phyloP scores from a whole-genome alignment of 2,113 vertebrate species.

The Leucosticte australis region DNA sequence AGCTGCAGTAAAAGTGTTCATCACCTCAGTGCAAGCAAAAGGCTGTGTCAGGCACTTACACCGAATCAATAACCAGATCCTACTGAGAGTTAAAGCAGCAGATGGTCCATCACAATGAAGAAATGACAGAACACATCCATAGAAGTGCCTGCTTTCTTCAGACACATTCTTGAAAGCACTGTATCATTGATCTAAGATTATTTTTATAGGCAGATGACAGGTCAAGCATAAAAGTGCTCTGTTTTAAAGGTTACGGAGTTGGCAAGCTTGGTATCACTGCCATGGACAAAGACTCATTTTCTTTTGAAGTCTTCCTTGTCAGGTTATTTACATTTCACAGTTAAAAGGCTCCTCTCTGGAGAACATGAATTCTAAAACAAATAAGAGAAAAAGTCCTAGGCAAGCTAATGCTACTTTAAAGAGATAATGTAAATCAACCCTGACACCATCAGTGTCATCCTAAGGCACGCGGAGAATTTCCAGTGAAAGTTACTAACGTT shows the following conservation, averaged over 20 bases:
- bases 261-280: slow-evolving; percentile 35
- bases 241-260: slow-evolving; percentile 50
- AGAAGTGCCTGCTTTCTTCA: slow-evolving; percentile 32
- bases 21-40: neutral
- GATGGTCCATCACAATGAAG: neutral
- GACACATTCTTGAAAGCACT: slow-evolving; percentile 49
- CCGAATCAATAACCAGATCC: slow-evolving; percentile 18
- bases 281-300: neutral
- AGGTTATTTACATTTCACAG: slow-evolving; percentile 52
- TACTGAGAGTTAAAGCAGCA: slow-evolving; percentile 9
- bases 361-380: slow-evolving; percentile 43
- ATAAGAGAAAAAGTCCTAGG: neutral
- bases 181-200: slow-evolving; percentile 36
- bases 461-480: slow-evolving; percentile 22
- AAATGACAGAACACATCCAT: neutral
- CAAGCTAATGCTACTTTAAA: slow-evolving; percentile 43
- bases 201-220: slow-evolving; percentile 53
- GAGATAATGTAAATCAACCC: slow-evolving; percentile 49
- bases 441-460: slow-evolving; percentile 34
- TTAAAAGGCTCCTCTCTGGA: slow-evolving; percentile 49
- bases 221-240: slow-evolving; percentile 37
- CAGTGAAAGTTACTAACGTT: slow-evolving; percentile 36
- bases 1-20: neutral
- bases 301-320: slow-evolving; percentile 50
- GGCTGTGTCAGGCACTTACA: neutral